Conservation (phyloP, 2,797 vertebrate genomes). For the Taeniopygia guttata region DNA sequence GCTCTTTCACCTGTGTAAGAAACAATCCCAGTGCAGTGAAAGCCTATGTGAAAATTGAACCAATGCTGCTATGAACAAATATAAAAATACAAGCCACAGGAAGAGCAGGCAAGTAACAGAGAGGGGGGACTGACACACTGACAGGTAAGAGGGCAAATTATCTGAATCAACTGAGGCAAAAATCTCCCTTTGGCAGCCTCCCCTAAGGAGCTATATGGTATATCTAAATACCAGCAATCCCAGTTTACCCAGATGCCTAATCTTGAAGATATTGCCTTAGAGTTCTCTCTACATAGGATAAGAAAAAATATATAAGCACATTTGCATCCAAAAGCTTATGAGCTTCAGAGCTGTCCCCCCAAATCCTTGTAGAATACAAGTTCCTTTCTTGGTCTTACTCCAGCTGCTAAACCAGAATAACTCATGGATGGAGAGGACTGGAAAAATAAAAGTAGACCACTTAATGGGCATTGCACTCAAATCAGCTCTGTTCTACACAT, state of each 20-base stretch:
- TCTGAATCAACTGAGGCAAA: background rate
- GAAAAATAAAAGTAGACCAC: background rate
- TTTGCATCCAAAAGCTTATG: background rate
- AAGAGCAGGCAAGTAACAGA: background rate
- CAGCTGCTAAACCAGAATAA: background rate
- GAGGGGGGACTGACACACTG: background rate
- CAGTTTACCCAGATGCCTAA: background rate
- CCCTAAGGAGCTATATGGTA: background rate
- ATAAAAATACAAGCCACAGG: background rate
- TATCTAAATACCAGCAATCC: background rate
- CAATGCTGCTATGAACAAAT: background rate
- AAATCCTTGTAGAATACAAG: background rate
- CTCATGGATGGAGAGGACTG: background rate
- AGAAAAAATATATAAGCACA: background rate
- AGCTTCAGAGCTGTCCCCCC: background rate
- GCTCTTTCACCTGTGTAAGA: background rate
- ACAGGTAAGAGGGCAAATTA: background rate
- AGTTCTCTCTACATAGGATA: background rate
- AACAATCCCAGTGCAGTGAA: background rate
- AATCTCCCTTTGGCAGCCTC: background rate
- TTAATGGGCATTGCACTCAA: background rate
- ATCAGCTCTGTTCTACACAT: background rate
- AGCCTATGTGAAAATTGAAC: background rate
- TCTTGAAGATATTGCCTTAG: background rate
- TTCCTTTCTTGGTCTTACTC: background rate